phyloP scores from a whole-genome alignment of 2,113 vertebrate genomes.

The Cyanoliseus patagonus region DNA sequence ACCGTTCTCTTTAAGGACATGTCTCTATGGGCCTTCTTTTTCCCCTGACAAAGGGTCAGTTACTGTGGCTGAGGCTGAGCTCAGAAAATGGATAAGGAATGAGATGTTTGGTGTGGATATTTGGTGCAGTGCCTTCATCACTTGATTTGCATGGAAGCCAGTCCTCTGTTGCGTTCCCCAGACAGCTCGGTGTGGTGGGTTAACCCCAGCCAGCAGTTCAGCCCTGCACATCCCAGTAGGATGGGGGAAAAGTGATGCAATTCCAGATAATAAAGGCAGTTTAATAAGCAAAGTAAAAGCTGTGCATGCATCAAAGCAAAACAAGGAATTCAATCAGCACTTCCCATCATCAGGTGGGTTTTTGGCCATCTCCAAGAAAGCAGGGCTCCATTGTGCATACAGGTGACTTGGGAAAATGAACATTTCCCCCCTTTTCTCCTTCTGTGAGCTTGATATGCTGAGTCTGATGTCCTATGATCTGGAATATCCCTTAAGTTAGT shows the following conservation, averaged over 20 bases:
- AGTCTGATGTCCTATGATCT: background rate
- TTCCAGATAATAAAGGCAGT: background rate
- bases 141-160: background rate
- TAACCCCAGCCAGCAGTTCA: background rate
- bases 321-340: background rate
- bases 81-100: background rate
- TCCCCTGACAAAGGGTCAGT: background rate
- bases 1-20: fast-evolving
- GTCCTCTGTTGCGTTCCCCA: background rate
- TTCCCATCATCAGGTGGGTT: background rate
- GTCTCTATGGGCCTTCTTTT: background rate
- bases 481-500: background rate
- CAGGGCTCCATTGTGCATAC: background rate
- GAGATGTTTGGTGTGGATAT: background rate
- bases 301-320: background rate
- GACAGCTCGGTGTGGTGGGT: background rate
- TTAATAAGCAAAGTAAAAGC: background rate
- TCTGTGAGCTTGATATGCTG: background rate
- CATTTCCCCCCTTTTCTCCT: background rate
- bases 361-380: background rate
- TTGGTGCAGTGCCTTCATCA: background rate
- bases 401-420: background rate
- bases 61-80: background rate
- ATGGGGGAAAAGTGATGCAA: background rate
- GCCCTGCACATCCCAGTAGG: background rate